These are phyloP conservation scores for Ecliptopera silaceata DNA, from an alignment of 2,888 invertebrate genomes.

Conservation along the genomic window DNA sequence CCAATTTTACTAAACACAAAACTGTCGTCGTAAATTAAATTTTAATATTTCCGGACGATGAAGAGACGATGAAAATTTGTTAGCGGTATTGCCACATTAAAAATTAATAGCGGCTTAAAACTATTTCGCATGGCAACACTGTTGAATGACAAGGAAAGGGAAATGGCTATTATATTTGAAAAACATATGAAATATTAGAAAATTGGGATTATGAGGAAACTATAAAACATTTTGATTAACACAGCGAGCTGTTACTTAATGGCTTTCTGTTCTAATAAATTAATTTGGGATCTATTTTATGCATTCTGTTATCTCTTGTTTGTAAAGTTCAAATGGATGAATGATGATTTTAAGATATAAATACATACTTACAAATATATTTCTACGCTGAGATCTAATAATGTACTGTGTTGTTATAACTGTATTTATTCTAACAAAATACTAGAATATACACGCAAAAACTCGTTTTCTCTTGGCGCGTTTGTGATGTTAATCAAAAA, in stretches of 20 bases:
- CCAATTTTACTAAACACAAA: conserved; percentile 77
- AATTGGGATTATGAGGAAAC: conserved; percentile 64
- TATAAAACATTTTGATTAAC: conserved; percentile 69
- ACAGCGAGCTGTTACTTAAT: conserved; percentile 23
- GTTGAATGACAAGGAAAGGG: conserved; percentile 69
- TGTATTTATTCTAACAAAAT: too few species aligned
- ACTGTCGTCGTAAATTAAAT: conserved; percentile 73
- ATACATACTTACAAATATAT: too few species aligned
- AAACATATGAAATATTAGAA: conserved; percentile 65
- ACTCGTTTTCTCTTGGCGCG: too few species aligned
- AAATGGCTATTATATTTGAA: conserved; percentile 71
- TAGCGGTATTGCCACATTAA: conserved; percentile 74
- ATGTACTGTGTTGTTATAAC: too few species aligned
- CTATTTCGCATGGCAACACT: conserved; percentile 77
- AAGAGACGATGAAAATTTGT: conserved; percentile 65
- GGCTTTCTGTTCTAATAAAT: conserved; percentile 31
- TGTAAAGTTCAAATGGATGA: background rate
- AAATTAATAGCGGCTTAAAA: conserved; percentile 76
- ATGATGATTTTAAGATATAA: too few species aligned
- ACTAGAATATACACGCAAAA: too few species aligned
- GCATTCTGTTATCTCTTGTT: background rate
- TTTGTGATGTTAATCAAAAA: too few species aligned
- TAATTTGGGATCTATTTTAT: conserved; percentile 21
- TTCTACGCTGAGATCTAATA: too few species aligned
- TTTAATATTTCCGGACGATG: conserved; percentile 79